Conservation (phyloP, 2,888 invertebrate genomes). For the Leptopilina drosophilae region DNA sequence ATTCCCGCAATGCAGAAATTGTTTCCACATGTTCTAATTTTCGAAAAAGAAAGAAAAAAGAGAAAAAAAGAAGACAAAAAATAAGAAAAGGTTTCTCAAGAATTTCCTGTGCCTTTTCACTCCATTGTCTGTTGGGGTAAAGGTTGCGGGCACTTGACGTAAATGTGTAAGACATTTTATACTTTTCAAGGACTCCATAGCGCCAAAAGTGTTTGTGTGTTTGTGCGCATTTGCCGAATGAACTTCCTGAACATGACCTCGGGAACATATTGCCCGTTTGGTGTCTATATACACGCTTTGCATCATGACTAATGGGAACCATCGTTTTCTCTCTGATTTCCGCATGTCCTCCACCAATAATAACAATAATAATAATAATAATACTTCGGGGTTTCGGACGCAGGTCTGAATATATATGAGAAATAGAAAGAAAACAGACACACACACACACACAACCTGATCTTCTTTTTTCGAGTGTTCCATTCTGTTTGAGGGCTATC, state of each 20-base stretch:
- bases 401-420: background rate
- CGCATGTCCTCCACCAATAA: background rate
- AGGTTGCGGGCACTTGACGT: background rate
- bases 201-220: too few species aligned
- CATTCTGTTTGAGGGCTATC: conserved; percentile 13
- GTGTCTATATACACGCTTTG: background rate
- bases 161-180: background rate
- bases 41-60: background rate
- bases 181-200: background rate
- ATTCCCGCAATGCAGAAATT: background rate
- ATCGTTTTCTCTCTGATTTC: background rate
- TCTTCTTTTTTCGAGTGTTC: background rate
- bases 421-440: background rate
- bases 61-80: too few species aligned
- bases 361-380: background rate
- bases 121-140: background rate
- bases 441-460: background rate
- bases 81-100: background rate
- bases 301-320: background rate
- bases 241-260: conserved; percentile 1
- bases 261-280: background rate
- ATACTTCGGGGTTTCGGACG: background rate
- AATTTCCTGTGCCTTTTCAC: background rate
- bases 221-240: too few species aligned
- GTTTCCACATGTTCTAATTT: conserved; percentile 11